Evolutionary conservation across 2,113 vertebrate genomes (phyloP), one percentile per base, ranked within the genome.

Genomic region (Cacatua alba): DNA sequence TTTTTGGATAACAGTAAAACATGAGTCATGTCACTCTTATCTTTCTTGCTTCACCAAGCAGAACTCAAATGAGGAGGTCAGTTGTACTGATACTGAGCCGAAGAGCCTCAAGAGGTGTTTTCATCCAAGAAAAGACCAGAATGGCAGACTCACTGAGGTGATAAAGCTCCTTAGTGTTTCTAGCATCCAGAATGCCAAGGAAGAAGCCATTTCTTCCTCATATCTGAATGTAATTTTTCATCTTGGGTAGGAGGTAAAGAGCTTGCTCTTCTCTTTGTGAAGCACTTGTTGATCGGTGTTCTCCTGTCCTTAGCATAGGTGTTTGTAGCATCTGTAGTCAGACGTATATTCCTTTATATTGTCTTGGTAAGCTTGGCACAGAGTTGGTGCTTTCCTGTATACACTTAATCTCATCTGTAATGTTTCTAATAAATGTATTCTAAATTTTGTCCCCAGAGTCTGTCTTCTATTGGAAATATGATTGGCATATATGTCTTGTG

Each of bases 1-100:
- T 70, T 70, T 55, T 12, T 19, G 29, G 64, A 9, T 81, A 78
- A 53, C 35, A 39, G 71, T 80, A 70, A 79, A 78, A 83, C 69
- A 71, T 0, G 2, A 88, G 37, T 91, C 52, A 39, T 70, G 46
- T 35, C 44, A 12, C 26, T 79, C 60, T 88, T 88, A 51, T 21
- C 62, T 95, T 55, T 91, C 71, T 57, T 91, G 89, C 67, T 91
- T 94, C 59, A 67, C 63, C 82, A 86, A 53, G 75, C 63, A 82
- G 52, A 74, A 87, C 67, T 95, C n/a, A 69, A 63, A 71, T 0
- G 6, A 68, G 51, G 55, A 92, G 84, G 74, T 94, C 23, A n/a
- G 48, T 63, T 75, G 26, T 23, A 37, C 29, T 52, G 60, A 44
- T 78, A 64, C 17, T 0, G 1, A 89, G 65, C 77, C 77, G 75